Evolutionary conservation across 2,113 vertebrate genomes (phyloP).

Genomic region (Mesitornis unicolor): DNA sequence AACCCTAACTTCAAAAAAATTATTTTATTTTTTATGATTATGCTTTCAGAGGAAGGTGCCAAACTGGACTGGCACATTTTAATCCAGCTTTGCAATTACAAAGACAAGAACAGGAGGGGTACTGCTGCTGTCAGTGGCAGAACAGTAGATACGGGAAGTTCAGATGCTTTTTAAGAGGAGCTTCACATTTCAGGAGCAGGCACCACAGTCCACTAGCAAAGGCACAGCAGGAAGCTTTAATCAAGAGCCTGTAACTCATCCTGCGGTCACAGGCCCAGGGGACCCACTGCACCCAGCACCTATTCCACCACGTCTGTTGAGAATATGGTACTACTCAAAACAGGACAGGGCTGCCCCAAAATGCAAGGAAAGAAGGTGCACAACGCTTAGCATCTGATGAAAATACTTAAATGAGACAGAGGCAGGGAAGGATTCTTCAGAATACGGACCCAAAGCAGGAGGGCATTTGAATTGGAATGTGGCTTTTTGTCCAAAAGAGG

Average conservation of each 20-base stretch:
- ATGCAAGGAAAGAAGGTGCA: not conserved
- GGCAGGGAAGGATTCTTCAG: not conserved
- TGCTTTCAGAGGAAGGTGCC: not conserved
- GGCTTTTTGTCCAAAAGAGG: not conserved
- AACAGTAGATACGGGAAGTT: not conserved
- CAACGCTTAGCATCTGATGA: not conserved
- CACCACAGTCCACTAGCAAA: not conserved
- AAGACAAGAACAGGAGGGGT: not conserved
- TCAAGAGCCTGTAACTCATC: not conserved
- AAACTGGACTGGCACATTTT: not conserved
- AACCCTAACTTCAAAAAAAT: not conserved
- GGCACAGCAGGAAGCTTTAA: not conserved
- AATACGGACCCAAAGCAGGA: not conserved
- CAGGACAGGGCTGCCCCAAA: not conserved
- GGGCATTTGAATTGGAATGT: not conserved
- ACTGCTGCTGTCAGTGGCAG: not conserved
- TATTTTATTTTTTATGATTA: not conserved
- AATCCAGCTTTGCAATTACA: not conserved
- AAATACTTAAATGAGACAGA: not conserved
- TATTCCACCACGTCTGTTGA: not conserved
- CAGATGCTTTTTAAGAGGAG: not conserved
- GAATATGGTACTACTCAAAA: not conserved
- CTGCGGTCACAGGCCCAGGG: not conserved
- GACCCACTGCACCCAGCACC: not conserved
- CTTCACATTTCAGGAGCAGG: accelerated